Conservation (phyloP, 2,888 invertebrate species). For the Nephrotoma guestfalica region DNA sequence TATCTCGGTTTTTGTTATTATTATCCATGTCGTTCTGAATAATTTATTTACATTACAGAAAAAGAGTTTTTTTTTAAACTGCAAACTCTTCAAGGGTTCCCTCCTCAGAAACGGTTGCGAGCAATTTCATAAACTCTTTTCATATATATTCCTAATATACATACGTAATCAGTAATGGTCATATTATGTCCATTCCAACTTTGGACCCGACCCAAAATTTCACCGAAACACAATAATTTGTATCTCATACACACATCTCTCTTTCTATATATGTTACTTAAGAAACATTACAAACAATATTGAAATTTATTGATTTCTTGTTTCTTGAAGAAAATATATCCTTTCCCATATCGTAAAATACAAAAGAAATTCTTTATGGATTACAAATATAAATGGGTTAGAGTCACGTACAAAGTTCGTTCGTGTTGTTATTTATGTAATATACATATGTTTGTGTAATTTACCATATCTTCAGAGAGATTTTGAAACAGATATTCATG, state of each 20-base stretch:
- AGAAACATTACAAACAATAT: not conserved
- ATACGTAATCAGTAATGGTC: not conserved
- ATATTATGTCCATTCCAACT: not conserved
- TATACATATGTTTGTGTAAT: not conserved
- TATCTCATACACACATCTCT: not conserved
- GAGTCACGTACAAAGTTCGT: not conserved
- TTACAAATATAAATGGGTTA: not conserved
- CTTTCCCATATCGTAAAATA: not conserved
- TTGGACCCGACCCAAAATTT: not conserved
- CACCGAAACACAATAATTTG: not conserved
- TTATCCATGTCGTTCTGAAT: no score
- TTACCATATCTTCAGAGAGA: not conserved
- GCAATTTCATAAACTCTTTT: not conserved
- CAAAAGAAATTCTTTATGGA: not conserved
- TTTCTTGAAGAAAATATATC: not conserved
- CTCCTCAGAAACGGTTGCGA: not conserved
- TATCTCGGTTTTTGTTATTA: not conserved
- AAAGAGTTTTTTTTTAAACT: not conserved
- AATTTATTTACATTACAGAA: no score
- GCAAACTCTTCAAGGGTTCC: not conserved
- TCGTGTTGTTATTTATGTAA: not conserved
- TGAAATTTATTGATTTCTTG: not conserved
- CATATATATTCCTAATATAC: not conserved
- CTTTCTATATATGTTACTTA: no score
- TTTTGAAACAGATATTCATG: not conserved